phyloP scores from a whole-genome alignment of 2,113 vertebrate species.

The Bothrops jararaca region DNA sequence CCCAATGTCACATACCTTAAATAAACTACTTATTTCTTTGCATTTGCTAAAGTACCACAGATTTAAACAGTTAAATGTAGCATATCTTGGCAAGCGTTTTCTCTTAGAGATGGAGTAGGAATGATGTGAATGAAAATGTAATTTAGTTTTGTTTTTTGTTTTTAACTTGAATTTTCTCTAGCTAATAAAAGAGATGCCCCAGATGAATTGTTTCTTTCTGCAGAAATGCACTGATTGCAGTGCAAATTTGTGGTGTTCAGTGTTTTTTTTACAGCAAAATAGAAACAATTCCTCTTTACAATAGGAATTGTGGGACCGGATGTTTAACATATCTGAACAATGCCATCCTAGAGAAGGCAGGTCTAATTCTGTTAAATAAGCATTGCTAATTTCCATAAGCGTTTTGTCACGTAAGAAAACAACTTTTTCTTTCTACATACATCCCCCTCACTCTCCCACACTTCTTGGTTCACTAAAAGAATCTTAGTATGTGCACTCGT shows the following conservation, averaged over 20 bases:
- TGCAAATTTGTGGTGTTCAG: neutral
- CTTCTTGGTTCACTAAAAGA: neutral
- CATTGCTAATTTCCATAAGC: neutral
- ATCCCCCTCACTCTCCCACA: neutral
- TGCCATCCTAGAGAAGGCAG: neutral
- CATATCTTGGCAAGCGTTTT: neutral
- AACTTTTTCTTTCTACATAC: neutral
- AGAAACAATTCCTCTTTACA: neutral
- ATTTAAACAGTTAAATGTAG: neutral
- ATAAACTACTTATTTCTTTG: slow-evolving; percentile 30
- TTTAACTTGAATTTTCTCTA: neutral
- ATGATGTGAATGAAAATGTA: slow-evolving; percentile 7
- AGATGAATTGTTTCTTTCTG: neutral
- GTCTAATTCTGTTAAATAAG: neutral
- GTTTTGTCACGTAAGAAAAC: neutral
- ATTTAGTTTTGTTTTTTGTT: neutral
- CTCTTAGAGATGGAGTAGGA: slow-evolving; percentile 1
- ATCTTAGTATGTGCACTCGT: neutral
- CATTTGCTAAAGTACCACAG: slow-evolving; percentile 28
- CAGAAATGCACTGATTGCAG: neutral
- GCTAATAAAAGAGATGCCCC: slow-evolving; percentile 3
- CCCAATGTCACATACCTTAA: slow-evolving; percentile 22
- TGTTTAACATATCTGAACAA: neutral
- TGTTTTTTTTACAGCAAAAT: neutral
- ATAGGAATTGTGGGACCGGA: neutral